Base-by-base conservation (phyloP, 2,888 invertebrate species). In the Chelonus formosanus region DNA sequence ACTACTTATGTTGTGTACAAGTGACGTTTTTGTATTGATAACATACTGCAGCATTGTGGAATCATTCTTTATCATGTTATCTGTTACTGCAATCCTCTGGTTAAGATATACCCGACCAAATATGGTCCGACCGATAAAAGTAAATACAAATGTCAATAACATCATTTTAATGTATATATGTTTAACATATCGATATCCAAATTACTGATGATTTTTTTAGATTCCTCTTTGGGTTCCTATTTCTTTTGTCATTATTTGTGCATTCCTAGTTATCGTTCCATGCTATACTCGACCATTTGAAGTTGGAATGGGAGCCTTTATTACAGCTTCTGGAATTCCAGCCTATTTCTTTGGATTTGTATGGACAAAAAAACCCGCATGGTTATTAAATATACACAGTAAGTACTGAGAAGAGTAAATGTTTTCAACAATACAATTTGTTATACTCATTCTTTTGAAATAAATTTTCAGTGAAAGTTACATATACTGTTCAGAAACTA, bases 31-130 rank as follows among this genome's bases (percentile, higher is more conserved):
- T 76, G 89, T 92, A 35, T 87, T 97, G 61, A 96, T 97, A 76
- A 95, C 95, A 3, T 97, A 96, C 82, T 92, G 94, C 78, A 94
- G 93, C 64, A 94, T 96, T 76, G 95, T 96, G 52, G 97, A 97
- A 84, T 94, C 96, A 34, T 91, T 95, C 83, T 97, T 97, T 85
- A 95, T 96, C 56, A 93, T 93, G 81, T 83, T 95, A 43, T 94
- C 95, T 47, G 93, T 96, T 54, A 89, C 91, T 68, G 96, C 94
- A 2, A 89, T 97, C 69, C 84, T 97, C 36, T 95, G 92, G 88
- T 86, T 96, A 71, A 87, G 97, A 47, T 92, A 91, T 85, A 94
- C 90, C 79, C 86, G 87, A 73, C 96, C 96, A 0, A 85, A 92
- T 66, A 87, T 95, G 85, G 85, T 88, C 2, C 87, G 97, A 74